Evolutionary conservation across 1,140 invertebrate genomes (phyloP), one percentile per base, ranked within the genome.

Genomic region (Diachasmimorpha longicaudata): DNA sequence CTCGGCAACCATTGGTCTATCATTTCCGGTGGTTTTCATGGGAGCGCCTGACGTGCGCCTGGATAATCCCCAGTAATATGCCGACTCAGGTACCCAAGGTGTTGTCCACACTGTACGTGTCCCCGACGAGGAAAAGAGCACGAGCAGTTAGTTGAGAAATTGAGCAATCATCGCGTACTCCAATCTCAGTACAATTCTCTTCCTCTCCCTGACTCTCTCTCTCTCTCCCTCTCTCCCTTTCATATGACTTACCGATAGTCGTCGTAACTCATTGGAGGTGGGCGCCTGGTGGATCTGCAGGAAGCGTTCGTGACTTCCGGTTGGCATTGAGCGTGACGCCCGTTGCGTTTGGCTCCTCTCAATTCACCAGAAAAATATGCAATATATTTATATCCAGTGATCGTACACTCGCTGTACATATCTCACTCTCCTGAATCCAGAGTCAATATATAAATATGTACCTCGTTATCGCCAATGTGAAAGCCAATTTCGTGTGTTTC

Each of bases 101-200:
- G 58, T 63, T 63, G 58, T 63, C 58, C 21, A 63, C 58, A 6
- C 10, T 8, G 58, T 63, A 63, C 58, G 58, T 63, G 58, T 63
- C 58, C 23, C 23, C 58, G 31, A 23, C 19, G 23, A n/a, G 58
- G 58, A 63, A 63, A 63, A 63, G 58, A 63, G 13, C 58, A 23
- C 13, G 58, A 63, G 19, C 21, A 31, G 58, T 63, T 63, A 63
- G 8, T 63, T 11, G 58, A 63, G 58, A 63, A 63, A 63, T 63
- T 63, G 58, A 63, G 58, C 58, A 63, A 63, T 63, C 58, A 63
- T 63, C 58, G 58, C 58, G 23, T 63, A 63, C 58, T 63, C 23
- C 58, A 63, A 63, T 63, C 58, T 63, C 21, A 25, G 58, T 2
- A 63, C 23, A 31, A 63, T 63, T 25, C 58, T 25, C 58, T 63